Base-by-base conservation (phyloP, 2,797 vertebrate genomes). In the Sebastiscus tertius region DNA sequence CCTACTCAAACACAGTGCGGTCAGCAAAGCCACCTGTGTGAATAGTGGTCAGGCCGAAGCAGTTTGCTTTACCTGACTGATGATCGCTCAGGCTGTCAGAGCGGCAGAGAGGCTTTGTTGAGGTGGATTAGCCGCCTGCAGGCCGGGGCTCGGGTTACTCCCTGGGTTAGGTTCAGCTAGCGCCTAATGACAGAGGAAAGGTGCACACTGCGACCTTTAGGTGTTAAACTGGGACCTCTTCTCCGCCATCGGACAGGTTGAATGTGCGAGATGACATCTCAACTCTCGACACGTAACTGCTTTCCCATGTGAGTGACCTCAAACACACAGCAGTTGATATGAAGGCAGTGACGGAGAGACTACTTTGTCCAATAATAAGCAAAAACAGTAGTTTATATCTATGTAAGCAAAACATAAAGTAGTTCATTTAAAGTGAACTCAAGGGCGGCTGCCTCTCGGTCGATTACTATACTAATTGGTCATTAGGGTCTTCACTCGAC, bases 41-140 rank as follows among this genome's bases (percentile, higher is more conserved):
- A 70, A 78, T 39, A 49, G 62, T 14, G 83, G 63, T 79, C 46
- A 39, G 75, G 80, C 79, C 14, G 34, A 64, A 80, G 85, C 75
- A 59, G 84, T 93, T 92, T 92, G 84, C 84, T 75, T 83, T 83
- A 86, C 89, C 88, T 90, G 87, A 88, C 83, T 75, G 90, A 87
- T 80, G 89, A 87, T 86, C 68, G 26, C 75, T 88, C 77, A 27
- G 89, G 31, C 80, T 91, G 89, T 90, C 91, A 77, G 80, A 77
- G 84, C 69, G 11, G 86, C 68, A 77, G 68, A 72, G 58, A 68
- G 65, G 76, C 83, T 89, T 93, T 90, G 91, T 94, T 39, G 52
- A 39, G 77, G 89, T n/a, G 84, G 92, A 92, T 94, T 93, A 93
- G 68, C 72, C 11, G 77, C 67, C 82, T 79, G 63, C 77, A 54